Conservation (phyloP, 2,113 vertebrate species). For the Spea bombifrons region DNA sequence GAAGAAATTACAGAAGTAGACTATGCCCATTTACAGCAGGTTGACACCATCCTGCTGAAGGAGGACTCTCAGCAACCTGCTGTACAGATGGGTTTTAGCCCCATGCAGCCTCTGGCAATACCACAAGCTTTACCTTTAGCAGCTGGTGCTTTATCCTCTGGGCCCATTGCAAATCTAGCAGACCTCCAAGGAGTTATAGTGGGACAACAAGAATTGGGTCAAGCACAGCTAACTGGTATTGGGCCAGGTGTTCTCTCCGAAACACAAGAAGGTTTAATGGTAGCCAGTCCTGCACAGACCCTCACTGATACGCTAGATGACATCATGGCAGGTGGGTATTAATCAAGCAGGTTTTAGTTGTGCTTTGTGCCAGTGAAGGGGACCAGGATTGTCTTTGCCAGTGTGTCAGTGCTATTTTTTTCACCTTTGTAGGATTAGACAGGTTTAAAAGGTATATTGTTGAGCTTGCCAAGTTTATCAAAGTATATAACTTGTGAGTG, state of each 20-base stretch:
- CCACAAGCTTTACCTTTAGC: constrained; percentile 79
- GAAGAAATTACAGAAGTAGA: constrained; percentile 84
- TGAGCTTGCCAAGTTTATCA: too few species aligned
- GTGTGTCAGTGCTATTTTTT: too few species aligned
- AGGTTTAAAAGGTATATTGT: too few species aligned
- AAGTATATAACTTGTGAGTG: too few species aligned
- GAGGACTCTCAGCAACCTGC: constrained; percentile 77
- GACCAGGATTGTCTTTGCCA: too few species aligned
- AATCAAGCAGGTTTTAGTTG: constrained; percentile 30
- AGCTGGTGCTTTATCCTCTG: constrained; percentile 75
- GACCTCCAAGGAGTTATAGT: constrained; percentile 95
- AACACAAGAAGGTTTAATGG: constrained; percentile 90
- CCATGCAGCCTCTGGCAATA: constrained; percentile 88
- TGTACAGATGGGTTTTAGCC: constrained; percentile 85
- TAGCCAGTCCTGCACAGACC: constrained; percentile 89
- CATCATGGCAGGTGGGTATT: constrained; percentile 94
- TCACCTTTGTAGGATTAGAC: too few species aligned
- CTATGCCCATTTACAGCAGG: constrained; percentile 89
- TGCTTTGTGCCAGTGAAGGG: constrained; percentile 18
- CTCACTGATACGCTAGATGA: constrained; percentile 99
- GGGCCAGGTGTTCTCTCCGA: constrained; percentile 91
- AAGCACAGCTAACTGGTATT: constrained; percentile 83
- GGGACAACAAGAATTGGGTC: constrained; percentile 85
- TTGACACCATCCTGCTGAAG: constrained; percentile 86
- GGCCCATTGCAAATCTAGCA: constrained; percentile 84